Percentiles rank a stretch among this genome's conserved stretches.
Evolutionary conservation across 2,888 invertebrate species (phyloP).

Genomic region (Ormyrus nitidulus): DNA sequence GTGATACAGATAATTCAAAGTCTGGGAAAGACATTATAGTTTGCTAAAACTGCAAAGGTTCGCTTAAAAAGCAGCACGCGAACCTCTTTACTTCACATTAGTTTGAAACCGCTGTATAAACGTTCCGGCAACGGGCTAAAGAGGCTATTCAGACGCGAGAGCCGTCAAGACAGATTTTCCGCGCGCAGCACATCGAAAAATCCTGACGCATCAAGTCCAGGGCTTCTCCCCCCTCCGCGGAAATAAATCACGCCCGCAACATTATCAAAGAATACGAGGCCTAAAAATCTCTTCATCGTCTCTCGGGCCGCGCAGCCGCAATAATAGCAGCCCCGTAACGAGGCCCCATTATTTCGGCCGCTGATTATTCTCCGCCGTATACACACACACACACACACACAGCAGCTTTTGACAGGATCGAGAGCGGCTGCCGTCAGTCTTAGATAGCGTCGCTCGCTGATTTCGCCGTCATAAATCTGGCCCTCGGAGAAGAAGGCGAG

Average conservation of each 20-base stretch:
- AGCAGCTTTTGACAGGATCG: constrained; percentile 34
- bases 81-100: no score
- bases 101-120: no score
- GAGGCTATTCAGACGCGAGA: no score
- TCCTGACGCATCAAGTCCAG: no score
- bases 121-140: no score
- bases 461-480: constrained; percentile 57
- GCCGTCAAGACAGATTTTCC: no score
- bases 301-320: not conserved
- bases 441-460: not conserved
- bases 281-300: constrained; percentile 2
- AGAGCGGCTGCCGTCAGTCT: not conserved
- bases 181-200: no score
- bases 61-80: no score
- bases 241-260: not conserved
- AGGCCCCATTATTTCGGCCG: constrained; percentile 38
- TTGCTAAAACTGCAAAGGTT: no score
- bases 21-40: no score
- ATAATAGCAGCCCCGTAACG: constrained; percentile 5
- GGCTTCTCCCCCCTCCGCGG: not conserved
- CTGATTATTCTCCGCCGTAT: constrained; percentile 40
- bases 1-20: no score
- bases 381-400: not conserved
- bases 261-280: no score
- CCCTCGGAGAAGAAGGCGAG: not conserved